Evolutionary conservation across 1,140 invertebrate genomes (phyloP).

Genomic region (Ceratoteleas bidentatus): DNA sequence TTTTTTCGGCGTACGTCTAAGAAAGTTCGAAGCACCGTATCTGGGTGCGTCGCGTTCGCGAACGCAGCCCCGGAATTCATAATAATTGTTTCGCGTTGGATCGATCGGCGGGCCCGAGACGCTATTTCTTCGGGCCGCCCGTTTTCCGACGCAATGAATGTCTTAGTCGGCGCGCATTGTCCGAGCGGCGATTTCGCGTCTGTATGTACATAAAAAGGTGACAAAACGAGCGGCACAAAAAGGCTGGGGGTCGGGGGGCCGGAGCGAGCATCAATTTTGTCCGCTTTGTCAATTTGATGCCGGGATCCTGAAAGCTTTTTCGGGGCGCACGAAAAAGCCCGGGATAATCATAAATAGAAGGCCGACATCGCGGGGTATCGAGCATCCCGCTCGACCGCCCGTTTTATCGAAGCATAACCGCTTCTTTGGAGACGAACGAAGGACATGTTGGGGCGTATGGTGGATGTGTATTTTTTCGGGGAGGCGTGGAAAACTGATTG

Average conservation of each 20-base stretch:
- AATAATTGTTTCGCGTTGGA: slow-evolving; percentile 43
- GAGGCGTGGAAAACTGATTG: too few relatives aligned
- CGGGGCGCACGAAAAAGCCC: too few relatives aligned
- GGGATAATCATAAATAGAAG: too few relatives aligned
- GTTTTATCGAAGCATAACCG: too few relatives aligned
- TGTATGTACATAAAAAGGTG: slow-evolving; percentile 53
- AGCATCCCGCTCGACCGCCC: too few relatives aligned
- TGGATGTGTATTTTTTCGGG: too few relatives aligned
- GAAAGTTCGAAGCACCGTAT: slow-evolving; percentile 58
- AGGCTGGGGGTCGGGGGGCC: slow-evolving; percentile 18
- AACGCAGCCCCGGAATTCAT: slow-evolving; percentile 49
- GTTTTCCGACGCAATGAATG: slow-evolving; percentile 5
- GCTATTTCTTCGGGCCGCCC: background rate
- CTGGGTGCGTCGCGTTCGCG: slow-evolving; percentile 42
- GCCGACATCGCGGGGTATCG: too few relatives aligned
- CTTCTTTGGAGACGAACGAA: too few relatives aligned
- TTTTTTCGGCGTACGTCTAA: slow-evolving; percentile 52
- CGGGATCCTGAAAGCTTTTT: slow-evolving; percentile 51
- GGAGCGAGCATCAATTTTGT: slow-evolving; percentile 42
- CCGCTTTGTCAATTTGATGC: slow-evolving; percentile 55
- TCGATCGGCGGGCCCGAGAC: slow-evolving; percentile 26
- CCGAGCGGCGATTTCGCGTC: slow-evolving; percentile 24
- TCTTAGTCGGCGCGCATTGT: slow-evolving; percentile 17
- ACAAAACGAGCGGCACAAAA: slow-evolving; percentile 41
- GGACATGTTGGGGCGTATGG: too few relatives aligned